These are phyloP conservation scores for Stomatorhinus ivindoensis DNA, from an alignment of 2,113 vertebrate species.

Conservation along the genomic window DNA sequence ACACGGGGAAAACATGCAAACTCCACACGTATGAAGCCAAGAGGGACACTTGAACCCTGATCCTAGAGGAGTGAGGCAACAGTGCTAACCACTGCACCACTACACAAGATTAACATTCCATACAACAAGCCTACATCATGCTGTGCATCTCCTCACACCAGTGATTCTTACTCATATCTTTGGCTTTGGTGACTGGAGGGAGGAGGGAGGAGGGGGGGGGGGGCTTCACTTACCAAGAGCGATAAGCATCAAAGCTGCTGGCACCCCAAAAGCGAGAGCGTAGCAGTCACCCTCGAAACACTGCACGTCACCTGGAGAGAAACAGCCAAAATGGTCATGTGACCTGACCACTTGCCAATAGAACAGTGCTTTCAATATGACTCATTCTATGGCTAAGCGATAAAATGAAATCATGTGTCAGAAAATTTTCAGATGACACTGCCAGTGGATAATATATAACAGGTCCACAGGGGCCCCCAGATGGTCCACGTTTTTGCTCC, in stretches of 20 bases:
- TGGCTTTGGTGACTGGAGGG: not conserved
- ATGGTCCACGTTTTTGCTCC: not conserved
- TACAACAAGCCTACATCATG: not conserved
- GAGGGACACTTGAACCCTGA: not conserved
- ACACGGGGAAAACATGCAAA: not conserved
- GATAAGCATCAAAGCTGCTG: slow-evolving; percentile 81
- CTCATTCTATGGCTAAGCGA: not conserved
- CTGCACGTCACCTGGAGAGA: slow-evolving; percentile 74
- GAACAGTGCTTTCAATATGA: not conserved
- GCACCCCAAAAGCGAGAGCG: slow-evolving; percentile 88
- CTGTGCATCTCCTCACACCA: not conserved
- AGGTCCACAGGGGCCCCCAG: not conserved
- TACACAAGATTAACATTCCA: not conserved
- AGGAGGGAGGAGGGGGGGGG: not conserved
- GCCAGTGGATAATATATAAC: not conserved
- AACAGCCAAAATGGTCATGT: not conserved
- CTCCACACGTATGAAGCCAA: not conserved
- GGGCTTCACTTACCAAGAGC: slow-evolving; percentile 73
- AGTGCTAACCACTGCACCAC: not conserved
- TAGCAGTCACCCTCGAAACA: slow-evolving; percentile 93
- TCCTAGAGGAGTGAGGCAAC: not conserved
- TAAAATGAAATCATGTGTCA: not conserved
- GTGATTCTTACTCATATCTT: not conserved
- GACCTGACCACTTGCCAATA: not conserved
- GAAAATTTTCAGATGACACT: not conserved